phyloP scores from a whole-genome alignment of 2,113 vertebrate genomes.

The Coptodon bakossiorum region DNA sequence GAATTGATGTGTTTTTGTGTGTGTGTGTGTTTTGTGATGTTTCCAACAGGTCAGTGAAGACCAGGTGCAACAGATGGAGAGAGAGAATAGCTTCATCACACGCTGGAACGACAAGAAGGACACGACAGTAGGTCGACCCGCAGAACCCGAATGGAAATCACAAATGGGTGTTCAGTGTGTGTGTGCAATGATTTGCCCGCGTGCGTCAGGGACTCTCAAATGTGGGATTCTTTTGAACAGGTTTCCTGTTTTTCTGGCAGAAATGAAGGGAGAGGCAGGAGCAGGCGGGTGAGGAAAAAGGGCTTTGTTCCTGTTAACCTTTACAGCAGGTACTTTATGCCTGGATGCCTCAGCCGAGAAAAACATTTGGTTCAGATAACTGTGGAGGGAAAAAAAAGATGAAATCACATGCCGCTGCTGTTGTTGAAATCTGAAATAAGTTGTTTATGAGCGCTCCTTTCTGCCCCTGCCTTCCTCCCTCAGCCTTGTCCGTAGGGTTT shows the following conservation, averaged over 20 bases:
- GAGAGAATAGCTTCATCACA: slow-evolving; percentile 92
- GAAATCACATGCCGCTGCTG: slow-evolving; percentile 38
- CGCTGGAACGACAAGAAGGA: slow-evolving; percentile 97
- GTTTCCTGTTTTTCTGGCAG: slow-evolving; percentile 17
- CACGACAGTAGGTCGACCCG: slow-evolving; percentile 76
- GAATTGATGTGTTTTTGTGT: neutral
- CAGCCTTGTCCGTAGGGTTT: slow-evolving; percentile 5
- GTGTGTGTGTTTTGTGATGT: neutral
- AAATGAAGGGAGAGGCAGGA: neutral
- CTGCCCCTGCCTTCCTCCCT: neutral
- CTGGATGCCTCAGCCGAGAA: slow-evolving; percentile 35
- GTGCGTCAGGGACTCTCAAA: slow-evolving; percentile 7
- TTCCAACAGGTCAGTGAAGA: slow-evolving; percentile 85
- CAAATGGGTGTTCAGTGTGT: neutral
- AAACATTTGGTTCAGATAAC: slow-evolving; percentile 63
- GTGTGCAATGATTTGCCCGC: slow-evolving; percentile 8
- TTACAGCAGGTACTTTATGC: slow-evolving; percentile 49
- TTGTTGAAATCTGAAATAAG: slow-evolving; percentile 46
- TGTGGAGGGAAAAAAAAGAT: slow-evolving; percentile 22
- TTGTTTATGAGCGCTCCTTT: slow-evolving; percentile 16
- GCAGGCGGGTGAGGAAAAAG: neutral
- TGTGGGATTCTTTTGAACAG: slow-evolving; percentile 23
- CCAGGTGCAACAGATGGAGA: slow-evolving; percentile 95
- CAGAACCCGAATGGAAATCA: slow-evolving; percentile 24
- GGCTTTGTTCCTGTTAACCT: slow-evolving; percentile 57